Conservation (phyloP, 1,140 invertebrate genomes). For the Cydia strobilella region DNA sequence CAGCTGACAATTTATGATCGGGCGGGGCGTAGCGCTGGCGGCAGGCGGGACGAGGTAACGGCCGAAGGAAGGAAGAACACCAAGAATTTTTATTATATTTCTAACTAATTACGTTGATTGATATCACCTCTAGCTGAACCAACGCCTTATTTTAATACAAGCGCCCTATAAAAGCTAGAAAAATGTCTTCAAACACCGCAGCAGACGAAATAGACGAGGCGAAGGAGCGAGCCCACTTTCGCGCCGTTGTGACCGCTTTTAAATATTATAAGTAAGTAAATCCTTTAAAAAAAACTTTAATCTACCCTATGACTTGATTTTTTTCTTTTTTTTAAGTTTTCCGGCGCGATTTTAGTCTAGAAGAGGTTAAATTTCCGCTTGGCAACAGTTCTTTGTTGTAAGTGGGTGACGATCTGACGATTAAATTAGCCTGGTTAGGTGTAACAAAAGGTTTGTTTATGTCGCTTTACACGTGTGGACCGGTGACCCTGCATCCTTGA, state of each 20-base stretch:
- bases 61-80: conserved; percentile 15
- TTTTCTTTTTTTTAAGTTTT: conserved; percentile 39
- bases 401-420: conserved; percentile 50
- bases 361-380: conserved; percentile 39
- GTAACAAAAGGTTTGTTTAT: conserved; percentile 65
- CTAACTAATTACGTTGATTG: conserved; percentile 22
- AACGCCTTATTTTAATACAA: conserved; percentile 20
- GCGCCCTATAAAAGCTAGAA: conserved; percentile 34
- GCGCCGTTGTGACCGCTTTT: conserved; percentile 89
- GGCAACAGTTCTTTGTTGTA: conserved; percentile 57
- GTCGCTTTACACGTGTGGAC: conserved; percentile 44
- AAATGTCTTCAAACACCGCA: conserved; percentile 59
- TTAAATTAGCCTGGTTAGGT: conserved; percentile 69
- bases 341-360: conserved; percentile 22
- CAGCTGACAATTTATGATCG: not conserved
- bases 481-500: conserved; percentile 48
- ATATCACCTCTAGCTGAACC: conserved; percentile 26
- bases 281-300: conserved; percentile 32
- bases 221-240: conserved; percentile 88
- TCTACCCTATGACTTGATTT: conserved; percentile 34
- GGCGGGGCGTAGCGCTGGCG: conserved; percentile 26
- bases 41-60: conserved; percentile 21
- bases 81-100: conserved; percentile 20
- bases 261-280: conserved; percentile 88
- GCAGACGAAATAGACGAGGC: conserved; percentile 81